A percentile compares a stretch with the other conserved stretches of the same genome.
phyloP scores from a whole-genome alignment of 2,113 vertebrate species.

The Axis porcinus region DNA sequence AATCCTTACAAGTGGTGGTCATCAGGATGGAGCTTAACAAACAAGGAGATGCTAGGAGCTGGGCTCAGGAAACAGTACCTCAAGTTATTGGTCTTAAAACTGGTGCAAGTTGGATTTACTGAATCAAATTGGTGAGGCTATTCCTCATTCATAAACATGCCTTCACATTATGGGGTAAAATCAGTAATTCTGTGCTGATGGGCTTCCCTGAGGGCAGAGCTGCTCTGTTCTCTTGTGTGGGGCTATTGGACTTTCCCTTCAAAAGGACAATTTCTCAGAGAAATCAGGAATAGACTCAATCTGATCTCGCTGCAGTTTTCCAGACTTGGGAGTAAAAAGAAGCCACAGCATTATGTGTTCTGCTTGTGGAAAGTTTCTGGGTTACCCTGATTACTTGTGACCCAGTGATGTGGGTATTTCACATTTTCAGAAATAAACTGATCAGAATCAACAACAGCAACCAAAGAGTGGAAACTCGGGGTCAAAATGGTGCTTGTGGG shows the following conservation, averaged over 20 bases:
- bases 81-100: not conserved
- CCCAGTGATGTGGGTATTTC: not conserved
- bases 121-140: not conserved
- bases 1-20: conserved; percentile 63
- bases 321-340: not conserved
- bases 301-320: not conserved
- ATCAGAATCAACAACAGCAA: not conserved
- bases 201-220: not conserved
- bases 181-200: not conserved
- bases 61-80: not conserved
- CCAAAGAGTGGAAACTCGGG: not conserved
- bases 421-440: conserved; percentile 24
- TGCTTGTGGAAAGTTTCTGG: conserved; percentile 15
- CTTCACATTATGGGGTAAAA: not conserved
- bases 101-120: not conserved
- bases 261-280: not conserved
- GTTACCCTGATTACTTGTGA: conserved; percentile 29
- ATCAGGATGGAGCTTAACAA: conserved; percentile 65
- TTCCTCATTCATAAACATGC: not conserved
- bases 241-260: not conserved
- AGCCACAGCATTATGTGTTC: not conserved
- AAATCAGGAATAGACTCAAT: not conserved
- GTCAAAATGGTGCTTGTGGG: not conserved
- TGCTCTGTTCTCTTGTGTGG: not conserved
- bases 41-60: conserved; percentile 46